Evolutionary conservation across 2,888 invertebrate species (phyloP), one percentile per base, ranked within the genome.

Genomic region (Cosmorhoe ocellata): DNA sequence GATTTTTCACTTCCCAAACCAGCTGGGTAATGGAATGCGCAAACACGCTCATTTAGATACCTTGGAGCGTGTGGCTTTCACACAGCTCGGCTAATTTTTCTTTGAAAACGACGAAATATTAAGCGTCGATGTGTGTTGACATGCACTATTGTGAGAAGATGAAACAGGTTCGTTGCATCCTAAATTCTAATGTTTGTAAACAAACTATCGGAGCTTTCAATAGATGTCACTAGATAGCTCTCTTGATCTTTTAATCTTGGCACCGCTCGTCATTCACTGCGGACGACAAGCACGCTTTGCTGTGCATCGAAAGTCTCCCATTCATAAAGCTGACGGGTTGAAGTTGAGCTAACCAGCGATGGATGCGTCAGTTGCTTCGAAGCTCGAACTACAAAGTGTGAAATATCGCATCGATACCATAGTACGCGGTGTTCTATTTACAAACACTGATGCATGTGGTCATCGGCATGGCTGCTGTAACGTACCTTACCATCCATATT

Each of bases 391-490:
- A 49, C 63, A 63, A 69, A 57, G 63, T 61, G 67, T 69, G 63
- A 71, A 74, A 74, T 69, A 76, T 76, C 76, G 71, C 79, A 80
- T 71, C 60, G 53, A 63, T 69, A 66, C 64, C 68, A 66, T 81
- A 74, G 79, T 84, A 78, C 77, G 69, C 73, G 67, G 73, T 60
- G 79, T 82, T 87, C 87, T 90, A 90, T 89, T 89, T 89, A 89
- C 90, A 88, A 88, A 88, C 89, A 90, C 82, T 87, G 88, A 84
- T 85, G 88, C 90, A 89, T 89, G 88, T 90, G 89, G 89, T 89
- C 90, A 90, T 82, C 89, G 88, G 81, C 88, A 84, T 86, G 78
- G 85, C 77, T 81, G 82, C 85, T 75, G 82, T 86, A 84, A 83
- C 84, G 80, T 84, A 79, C 80, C 80, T 85, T 84, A 83, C 46